Evolutionary conservation across 2,797 vertebrate genomes (phyloP), one percentile per base, ranked within the genome.

Genomic region (Pteronotus mesoamericanus): DNA sequence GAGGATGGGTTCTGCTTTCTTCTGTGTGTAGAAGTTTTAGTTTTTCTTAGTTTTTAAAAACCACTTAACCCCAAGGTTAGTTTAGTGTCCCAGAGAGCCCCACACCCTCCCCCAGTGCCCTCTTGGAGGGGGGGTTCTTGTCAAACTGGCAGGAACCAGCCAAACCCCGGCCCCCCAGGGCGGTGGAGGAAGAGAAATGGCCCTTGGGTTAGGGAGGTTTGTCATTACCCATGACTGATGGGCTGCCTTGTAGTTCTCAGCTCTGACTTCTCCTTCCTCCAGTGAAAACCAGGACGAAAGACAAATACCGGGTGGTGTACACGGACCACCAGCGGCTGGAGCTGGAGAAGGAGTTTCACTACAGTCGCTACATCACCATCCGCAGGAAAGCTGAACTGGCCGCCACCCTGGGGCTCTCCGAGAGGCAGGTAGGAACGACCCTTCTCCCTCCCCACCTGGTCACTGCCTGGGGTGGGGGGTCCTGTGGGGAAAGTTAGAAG

Each of bases 241-340:
- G 78, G 44, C 93, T 24, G 86, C 29, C 86, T 91, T 86, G 69
- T 42, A 21, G 89, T 97, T 89, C 95, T 95, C 85, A 85, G 85
- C 6, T 29, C 75, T 57, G 89, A 89, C 96, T 97, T 98, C 53
- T 92, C 74, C 57, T 93, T 98, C 95, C 94, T 96, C 88, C 78
- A 99, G 98, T 98, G 97, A 99, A 99, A 98, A 99, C 98, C 85
- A 98, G 98, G 96, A 99, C 98, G 44, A 99, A 98, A 98, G 98
- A 99, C 97, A 99, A 99, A 95, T 99, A 99, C 90, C 98, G 98
- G 3, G 98, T 99, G 3, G 98, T 99, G 89, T 99, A 98, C 97
- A 98, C 98, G 1, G 98, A 99, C 97, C 98, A 98, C 96, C 98
- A 99, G 97, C 96, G 98, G 51, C 97, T 98, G 95, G 98, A 99